phyloP scores from a whole-genome alignment of 2,888 invertebrate species.

The Cristatella mucedo region DNA sequence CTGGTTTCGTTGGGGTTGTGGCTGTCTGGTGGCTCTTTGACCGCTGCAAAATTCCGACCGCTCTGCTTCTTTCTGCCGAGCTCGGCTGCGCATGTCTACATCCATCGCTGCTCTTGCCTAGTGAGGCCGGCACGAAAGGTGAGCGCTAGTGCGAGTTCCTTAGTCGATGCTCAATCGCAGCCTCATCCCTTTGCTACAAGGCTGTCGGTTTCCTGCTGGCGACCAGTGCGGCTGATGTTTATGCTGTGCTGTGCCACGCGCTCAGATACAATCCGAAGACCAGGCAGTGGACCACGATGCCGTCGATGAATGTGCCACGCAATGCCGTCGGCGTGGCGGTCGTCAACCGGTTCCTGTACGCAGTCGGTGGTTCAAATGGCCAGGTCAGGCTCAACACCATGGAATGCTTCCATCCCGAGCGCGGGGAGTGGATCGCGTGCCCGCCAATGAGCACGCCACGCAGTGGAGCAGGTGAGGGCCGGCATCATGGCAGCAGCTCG shows the following conservation, averaged over 20 bases:
- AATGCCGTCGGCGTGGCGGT: constrained; percentile 54
- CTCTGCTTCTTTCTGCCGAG: no score
- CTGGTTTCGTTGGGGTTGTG: no score
- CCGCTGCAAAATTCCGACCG: no score
- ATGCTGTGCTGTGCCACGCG: constrained; percentile 1
- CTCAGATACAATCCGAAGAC: constrained; percentile 67
- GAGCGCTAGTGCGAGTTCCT: no score
- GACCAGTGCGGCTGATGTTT: neutral
- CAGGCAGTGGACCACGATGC: constrained; percentile 59
- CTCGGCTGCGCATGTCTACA: no score
- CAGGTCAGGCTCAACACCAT: constrained; percentile 56
- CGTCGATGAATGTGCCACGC: constrained; percentile 44
- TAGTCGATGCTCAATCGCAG: no score
- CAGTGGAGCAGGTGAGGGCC: constrained; percentile 64
- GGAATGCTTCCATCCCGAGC: constrained; percentile 85
- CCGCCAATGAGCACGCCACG: constrained; percentile 59
- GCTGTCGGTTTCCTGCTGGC: neutral
- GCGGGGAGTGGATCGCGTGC: constrained; percentile 68
- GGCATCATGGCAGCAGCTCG: no score
- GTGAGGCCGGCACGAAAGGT: no score
- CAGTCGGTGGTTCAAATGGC: constrained; percentile 79
- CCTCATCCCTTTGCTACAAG: no score
- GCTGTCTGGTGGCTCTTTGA: no score
- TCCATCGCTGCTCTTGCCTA: no score
- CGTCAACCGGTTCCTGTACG: constrained; percentile 49